Conservation (phyloP, 2,113 vertebrate species). For the Pogona vitticeps region DNA sequence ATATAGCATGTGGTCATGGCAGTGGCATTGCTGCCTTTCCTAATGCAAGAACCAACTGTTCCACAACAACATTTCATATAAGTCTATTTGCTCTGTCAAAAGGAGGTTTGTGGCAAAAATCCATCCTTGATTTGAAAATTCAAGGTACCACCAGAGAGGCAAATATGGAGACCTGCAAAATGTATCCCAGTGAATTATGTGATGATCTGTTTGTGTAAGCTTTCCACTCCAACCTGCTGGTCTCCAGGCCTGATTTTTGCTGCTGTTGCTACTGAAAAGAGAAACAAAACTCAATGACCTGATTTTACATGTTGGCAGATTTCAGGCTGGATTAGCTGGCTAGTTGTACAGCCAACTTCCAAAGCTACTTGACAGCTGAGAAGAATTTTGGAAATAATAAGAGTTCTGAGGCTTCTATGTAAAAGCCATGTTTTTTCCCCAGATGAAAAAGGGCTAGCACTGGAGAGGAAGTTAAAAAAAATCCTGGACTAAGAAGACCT, state of each 20-base stretch:
- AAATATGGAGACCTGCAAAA: background rate
- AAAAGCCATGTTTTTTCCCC: slow-evolving; percentile 72
- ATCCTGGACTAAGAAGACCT: slow-evolving; percentile 61
- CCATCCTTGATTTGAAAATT: slow-evolving; percentile 18
- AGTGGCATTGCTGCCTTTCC: background rate
- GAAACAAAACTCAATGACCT: background rate
- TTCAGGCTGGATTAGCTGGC: slow-evolving; percentile 64
- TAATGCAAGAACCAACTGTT: background rate
- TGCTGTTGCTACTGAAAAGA: slow-evolving; percentile 28
- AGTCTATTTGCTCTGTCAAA: rapidly evolving
- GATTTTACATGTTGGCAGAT: slow-evolving; percentile 63
- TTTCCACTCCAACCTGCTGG: slow-evolving; percentile 29
- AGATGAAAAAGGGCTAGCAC: slow-evolving; percentile 64
- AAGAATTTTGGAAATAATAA: slow-evolving; percentile 72
- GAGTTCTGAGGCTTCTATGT: slow-evolving; percentile 61
- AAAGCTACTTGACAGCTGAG: slow-evolving; percentile 64
- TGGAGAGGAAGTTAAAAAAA: slow-evolving; percentile 52
- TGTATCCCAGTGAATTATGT: slow-evolving; percentile 37
- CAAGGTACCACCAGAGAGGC: rapidly evolving
- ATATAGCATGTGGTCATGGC: background rate
- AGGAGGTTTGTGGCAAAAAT: background rate
- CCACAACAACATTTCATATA: slow-evolving; percentile 24
- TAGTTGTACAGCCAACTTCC: slow-evolving; percentile 67
- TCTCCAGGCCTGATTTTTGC: background rate
- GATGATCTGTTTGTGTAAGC: slow-evolving; percentile 36